Evolutionary conservation across 2,797 vertebrate species (phyloP).

Genomic region (Melanotaenia trifasciata): DNA sequence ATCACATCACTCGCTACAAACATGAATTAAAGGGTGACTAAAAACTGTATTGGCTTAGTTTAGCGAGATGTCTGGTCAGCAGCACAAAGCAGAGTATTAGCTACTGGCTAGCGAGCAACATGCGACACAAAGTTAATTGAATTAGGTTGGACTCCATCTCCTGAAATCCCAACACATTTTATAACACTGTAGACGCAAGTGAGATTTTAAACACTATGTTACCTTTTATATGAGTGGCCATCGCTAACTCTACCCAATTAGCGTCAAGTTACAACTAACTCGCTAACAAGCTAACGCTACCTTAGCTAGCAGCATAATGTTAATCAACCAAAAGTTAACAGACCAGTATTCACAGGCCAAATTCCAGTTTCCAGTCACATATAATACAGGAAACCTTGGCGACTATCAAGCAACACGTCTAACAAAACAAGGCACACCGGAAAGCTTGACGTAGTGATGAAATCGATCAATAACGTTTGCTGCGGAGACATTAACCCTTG

Average conservation of each 20-base stretch:
- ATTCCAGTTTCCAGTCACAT: background rate
- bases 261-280: constrained; percentile 55
- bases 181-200: background rate
- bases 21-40: background rate
- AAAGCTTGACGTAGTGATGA: constrained; percentile 14
- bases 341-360: constrained; percentile 1
- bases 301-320: constrained; percentile 46
- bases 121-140: constrained; percentile 65
- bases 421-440: background rate
- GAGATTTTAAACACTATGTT: background rate
- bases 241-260: constrained; percentile 34
- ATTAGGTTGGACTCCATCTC: constrained; percentile 25
- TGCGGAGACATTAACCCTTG: constrained; percentile 61
- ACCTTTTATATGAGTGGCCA: background rate
- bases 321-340: constrained; percentile 50
- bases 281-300: constrained; percentile 58
- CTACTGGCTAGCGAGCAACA: constrained; percentile 53
- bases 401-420: background rate
- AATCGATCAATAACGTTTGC: constrained; percentile 44
- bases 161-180: background rate
- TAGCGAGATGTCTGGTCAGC: constrained; percentile 36
- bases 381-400: accelerated
- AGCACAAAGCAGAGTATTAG: constrained; percentile 62
- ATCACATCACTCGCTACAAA: background rate
- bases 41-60: background rate